Evolutionary conservation across 1,140 invertebrate genomes (phyloP).

Genomic region (Saccostrea cuccullata): DNA sequence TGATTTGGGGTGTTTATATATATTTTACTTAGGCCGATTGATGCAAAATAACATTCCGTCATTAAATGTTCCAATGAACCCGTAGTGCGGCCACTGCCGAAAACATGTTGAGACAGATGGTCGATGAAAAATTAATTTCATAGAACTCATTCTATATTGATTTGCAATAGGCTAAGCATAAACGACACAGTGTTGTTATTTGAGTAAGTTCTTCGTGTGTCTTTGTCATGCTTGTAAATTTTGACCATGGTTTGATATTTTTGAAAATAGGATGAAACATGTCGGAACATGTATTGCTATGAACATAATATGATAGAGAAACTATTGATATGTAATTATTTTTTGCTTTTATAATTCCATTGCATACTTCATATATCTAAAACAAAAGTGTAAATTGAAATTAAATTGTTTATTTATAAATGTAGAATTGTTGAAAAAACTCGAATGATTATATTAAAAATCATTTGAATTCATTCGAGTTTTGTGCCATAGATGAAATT

Average conservation of each 20-base stretch:
- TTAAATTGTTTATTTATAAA: no score
- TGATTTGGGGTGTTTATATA: background rate
- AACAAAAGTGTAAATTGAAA: no score
- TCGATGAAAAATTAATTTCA: constrained; percentile 5
- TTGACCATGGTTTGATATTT: background rate
- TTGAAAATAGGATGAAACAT: background rate
- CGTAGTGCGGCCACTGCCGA: background rate
- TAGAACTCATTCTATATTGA: background rate
- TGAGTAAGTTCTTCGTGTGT: background rate
- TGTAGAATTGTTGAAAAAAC: no score
- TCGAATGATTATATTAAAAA: no score
- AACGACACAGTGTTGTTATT: background rate
- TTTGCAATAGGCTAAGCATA: background rate
- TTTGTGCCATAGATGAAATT: no score
- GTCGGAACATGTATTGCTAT: background rate
- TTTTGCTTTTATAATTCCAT: no score
- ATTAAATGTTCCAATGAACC: background rate
- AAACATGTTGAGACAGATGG: constrained; percentile 29
- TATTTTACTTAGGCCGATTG: background rate
- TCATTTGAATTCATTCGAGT: no score
- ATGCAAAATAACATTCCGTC: background rate
- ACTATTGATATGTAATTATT: no score
- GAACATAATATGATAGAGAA: no score
- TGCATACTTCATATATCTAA: no score
- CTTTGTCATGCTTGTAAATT: background rate